Base-by-base conservation (phyloP, 2,888 invertebrate genomes). In the Temnothorax unifasciatus region DNA sequence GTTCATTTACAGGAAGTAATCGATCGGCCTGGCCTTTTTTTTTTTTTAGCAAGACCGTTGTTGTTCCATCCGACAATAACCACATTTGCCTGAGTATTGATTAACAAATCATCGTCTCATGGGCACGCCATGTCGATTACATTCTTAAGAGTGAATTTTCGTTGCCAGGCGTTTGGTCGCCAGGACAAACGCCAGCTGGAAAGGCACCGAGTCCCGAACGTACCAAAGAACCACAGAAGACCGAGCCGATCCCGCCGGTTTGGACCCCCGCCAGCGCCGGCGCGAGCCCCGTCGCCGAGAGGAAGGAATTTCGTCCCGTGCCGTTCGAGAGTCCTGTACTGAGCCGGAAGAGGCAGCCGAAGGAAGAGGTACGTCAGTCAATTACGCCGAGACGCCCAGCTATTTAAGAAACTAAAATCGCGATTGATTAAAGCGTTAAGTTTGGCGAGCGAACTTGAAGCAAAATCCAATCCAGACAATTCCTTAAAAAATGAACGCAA, bases 271-370 rank as follows among this genome's bases (percentile, higher is more conserved):
- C 96, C 91, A 96, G 96, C 93, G 96, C 97, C 69, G 96, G 96
- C 87, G 96, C 97, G 52, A 98, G 98, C 92, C 98, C 98, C 59
- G 96, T 96, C 76, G 95, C 96, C 44, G 97, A 97, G 89, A 96
- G 97, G 90, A 98, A 98, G 95, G 96, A 97, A 94, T 98, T 98
- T 95, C 96, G 97, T 86, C 97, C 98, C 6, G 97, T 98, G 69
- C 97, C 95, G 91, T 97, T 97, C 91, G 97, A 97, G 92, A 97
- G 97, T 77, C 97, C 97, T 69, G 95, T 96, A 77, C 94, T 97
- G 89, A 95, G 95, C 79, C 95, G 97, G 69, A 96, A 96, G 92
- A 95, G 96, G 92, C 93, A 92, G 87, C 73, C 90, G 4, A 90
- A 92, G 82, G 87, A 93, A 87, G 93, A 95, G 93, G 95, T 95